A percentile compares a stretch with the other conserved stretches of the same genome.
Evolutionary conservation across 2,113 vertebrate species (phyloP).

Genomic region (Cynocephalus volans): DNA sequence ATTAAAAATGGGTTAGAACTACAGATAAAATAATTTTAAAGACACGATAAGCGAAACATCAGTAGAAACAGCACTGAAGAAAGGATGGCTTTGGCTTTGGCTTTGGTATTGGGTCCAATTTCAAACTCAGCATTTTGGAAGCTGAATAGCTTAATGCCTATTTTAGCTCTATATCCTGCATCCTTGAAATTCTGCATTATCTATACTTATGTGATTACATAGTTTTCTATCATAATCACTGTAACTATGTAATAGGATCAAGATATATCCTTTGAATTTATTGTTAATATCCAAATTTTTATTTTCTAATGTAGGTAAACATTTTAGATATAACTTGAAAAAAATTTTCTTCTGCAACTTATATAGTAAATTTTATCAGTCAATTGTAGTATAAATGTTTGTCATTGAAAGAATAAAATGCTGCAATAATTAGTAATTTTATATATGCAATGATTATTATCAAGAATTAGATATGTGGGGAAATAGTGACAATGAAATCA

Average conservation of each 20-base stretch:
- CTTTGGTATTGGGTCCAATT: not conserved
- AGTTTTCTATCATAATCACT: not conserved
- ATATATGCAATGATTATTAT: not conserved
- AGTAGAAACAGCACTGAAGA: not conserved
- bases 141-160: not conserved
- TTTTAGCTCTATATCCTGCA: not conserved
- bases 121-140: slow-evolving; percentile 21
- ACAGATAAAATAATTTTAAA: not conserved
- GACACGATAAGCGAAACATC: not conserved
- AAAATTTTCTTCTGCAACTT: not conserved
- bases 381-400: not conserved
- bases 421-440: not conserved
- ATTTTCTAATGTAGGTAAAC: not conserved
- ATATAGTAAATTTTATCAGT: not conserved
- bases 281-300: not conserved
- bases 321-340: slow-evolving; percentile 44
- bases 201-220: not conserved
- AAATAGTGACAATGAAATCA: slow-evolving; percentile 14
- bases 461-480: not conserved
- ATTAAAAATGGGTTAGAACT: not conserved
- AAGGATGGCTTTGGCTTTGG: not conserved
- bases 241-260: not conserved
- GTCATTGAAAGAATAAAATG: slow-evolving; percentile 11
- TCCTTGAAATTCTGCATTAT: not conserved
- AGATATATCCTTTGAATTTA: not conserved